Evolutionary conservation across 2,888 invertebrate genomes (phyloP).

Genomic region (Microdon myrmicae): DNA sequence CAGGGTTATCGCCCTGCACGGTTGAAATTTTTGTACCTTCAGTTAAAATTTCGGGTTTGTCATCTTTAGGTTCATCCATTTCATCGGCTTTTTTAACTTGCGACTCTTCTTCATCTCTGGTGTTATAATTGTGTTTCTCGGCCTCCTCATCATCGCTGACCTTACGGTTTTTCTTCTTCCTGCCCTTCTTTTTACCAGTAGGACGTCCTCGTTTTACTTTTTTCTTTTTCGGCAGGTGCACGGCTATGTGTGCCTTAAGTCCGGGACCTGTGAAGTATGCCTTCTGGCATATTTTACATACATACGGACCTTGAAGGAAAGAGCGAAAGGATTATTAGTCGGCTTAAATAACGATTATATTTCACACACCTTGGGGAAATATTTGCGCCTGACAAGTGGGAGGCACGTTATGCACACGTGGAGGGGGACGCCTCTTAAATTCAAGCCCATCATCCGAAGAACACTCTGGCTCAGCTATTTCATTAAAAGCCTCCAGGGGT

Average conservation of each 20-base stretch:
- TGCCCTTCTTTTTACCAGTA: constrained; percentile 38
- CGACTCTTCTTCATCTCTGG: not conserved
- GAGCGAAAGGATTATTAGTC: not conserved
- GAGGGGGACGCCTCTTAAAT: constrained; percentile 29
- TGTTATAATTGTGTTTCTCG: constrained; percentile 1
- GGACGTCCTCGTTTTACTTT: constrained; percentile 50
- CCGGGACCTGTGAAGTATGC: constrained; percentile 57
- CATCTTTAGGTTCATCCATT: not conserved
- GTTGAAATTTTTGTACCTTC: not conserved
- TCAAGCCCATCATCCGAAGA: constrained; percentile 29
- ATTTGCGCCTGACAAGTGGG: constrained; percentile 55
- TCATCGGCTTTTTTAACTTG: constrained; percentile 5
- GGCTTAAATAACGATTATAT: not conserved
- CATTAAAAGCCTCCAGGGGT: constrained; percentile 34
- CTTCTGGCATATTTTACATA: constrained; percentile 57
- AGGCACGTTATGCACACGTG: constrained; percentile 31
- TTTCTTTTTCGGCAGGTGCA: constrained; percentile 52
- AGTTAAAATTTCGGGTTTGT: constrained; percentile 10
- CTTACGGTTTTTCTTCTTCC: constrained; percentile 20
- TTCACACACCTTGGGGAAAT: constrained; percentile 54
- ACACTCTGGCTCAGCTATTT: constrained; percentile 21
- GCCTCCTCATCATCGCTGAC: constrained; percentile 22
- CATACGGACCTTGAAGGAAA: constrained; percentile 52
- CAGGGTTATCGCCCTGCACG: constrained; percentile 5
- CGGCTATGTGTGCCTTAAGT: constrained; percentile 55